Conservation (phyloP, 2,113 vertebrate species). For the Hyaena hyaena region DNA sequence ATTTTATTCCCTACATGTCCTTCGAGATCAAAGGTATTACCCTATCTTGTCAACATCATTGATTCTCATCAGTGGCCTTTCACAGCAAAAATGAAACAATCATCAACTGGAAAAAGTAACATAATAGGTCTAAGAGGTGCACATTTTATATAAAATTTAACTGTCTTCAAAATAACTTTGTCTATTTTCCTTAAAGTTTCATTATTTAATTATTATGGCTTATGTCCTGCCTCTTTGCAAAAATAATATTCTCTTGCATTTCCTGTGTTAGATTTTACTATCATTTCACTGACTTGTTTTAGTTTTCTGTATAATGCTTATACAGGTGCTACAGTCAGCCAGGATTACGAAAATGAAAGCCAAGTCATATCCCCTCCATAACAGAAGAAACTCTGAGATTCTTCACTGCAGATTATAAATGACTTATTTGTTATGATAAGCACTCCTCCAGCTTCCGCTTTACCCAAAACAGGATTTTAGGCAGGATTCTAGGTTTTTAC, state of each 20-base stretch:
- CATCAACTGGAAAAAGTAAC: conserved; percentile 20
- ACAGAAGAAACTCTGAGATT: not conserved
- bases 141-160: not conserved
- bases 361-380: not conserved
- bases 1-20: not conserved
- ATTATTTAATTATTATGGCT: not conserved
- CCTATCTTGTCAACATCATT: not conserved
- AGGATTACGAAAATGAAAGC: conserved; percentile 15
- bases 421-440: not conserved
- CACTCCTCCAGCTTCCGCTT: not conserved
- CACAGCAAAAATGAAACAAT: conserved; percentile 28
- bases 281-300: not conserved
- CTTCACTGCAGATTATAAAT: not conserved
- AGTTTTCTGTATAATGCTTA: not conserved
- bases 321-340: not conserved
- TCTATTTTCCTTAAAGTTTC: conserved; percentile 27
- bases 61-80: conserved; percentile 1
- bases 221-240: not conserved
- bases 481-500: not conserved
- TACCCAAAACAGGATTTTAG: not conserved
- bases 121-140: not conserved
- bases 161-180: not conserved
- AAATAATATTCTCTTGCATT: conserved; percentile 7
- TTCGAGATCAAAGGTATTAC: not conserved
- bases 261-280: conserved; percentile 2